Percentiles rank a stretch among this genome's conserved stretches.
These are phyloP conservation scores for Lepeophtheirus nordmannii DNA, from an alignment of 2,888 invertebrate genomes.

Conservation along the genomic window DNA sequence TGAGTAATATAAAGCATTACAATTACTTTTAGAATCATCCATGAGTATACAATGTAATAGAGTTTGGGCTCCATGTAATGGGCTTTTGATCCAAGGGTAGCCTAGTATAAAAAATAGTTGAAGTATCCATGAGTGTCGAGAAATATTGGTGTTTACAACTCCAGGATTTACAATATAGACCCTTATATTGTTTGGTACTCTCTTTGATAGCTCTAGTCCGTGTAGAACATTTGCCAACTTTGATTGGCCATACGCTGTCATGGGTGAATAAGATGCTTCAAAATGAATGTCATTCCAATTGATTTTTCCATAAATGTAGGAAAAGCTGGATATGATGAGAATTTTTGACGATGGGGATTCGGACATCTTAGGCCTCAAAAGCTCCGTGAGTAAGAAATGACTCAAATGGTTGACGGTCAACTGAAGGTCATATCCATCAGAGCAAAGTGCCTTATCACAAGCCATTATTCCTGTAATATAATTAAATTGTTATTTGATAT, in stretches of 20 bases:
- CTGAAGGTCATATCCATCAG: slow-evolving; percentile 16
- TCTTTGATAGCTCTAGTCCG: slow-evolving; percentile 7
- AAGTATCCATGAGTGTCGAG: neutral
- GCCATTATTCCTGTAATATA: neutral
- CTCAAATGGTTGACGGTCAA: slow-evolving; percentile 16
- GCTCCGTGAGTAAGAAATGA: slow-evolving; percentile 15
- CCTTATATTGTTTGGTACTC: neutral
- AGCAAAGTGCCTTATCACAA: neutral
- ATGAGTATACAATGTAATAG: slow-evolving; percentile 1
- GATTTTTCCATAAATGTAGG: neutral
- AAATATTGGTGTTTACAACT: slow-evolving; percentile 10
- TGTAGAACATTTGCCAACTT: slow-evolving; percentile 21
- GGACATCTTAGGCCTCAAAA: neutral
- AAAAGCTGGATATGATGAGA: slow-evolving; percentile 14
- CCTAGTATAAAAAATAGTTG: neutral
- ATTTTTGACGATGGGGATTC: slow-evolving; percentile 1
- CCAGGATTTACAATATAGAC: slow-evolving; percentile 15
- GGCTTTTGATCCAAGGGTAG: neutral
- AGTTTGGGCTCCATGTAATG: slow-evolving; percentile 22
- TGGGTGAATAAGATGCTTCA: slow-evolving; percentile 1
- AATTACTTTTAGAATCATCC: slow-evolving; percentile 12
- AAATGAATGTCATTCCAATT: slow-evolving; percentile 16
- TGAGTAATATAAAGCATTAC: slow-evolving; percentile 2
- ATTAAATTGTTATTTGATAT: too few relatives aligned
- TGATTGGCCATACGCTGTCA: slow-evolving; percentile 19